Evolutionary conservation across 2,888 invertebrate species (phyloP).

Genomic region (Ormyrus rosae): DNA sequence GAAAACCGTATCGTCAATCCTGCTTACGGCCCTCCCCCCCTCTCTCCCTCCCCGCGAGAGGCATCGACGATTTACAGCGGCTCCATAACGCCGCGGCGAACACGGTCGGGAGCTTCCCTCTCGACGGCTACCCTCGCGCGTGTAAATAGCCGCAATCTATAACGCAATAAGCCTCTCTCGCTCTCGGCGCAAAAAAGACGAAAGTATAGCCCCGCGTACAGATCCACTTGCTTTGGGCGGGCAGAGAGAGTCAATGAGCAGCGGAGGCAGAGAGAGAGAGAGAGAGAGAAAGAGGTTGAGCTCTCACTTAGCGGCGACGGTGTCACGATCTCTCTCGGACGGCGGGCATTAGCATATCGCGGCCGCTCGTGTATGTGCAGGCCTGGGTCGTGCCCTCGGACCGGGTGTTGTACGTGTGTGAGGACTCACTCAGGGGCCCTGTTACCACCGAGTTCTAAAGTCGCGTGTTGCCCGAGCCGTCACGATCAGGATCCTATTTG

Average conservation of each 20-base stretch:
- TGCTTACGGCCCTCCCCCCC: too few species aligned
- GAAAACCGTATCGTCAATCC: too few species aligned
- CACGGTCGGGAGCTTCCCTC: neutral
- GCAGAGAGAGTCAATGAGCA: slow-evolving; percentile 61
- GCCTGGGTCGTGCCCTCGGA: slow-evolving; percentile 64
- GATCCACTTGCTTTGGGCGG: slow-evolving; percentile 17
- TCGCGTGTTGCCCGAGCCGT: slow-evolving; percentile 72
- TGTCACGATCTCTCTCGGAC: slow-evolving; percentile 72
- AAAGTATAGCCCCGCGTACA: too few species aligned
- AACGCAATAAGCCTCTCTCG: slow-evolving; percentile 23
- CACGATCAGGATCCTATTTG: slow-evolving; percentile 75
- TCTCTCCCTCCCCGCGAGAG: neutral
- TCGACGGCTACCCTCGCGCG: neutral
- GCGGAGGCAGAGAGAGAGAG: slow-evolving; percentile 35
- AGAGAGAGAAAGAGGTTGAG: slow-evolving; percentile 67
- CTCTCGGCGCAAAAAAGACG: too few species aligned
- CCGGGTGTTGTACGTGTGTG: neutral
- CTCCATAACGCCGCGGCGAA: neutral
- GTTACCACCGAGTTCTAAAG: slow-evolving; percentile 62
- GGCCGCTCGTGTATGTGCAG: slow-evolving; percentile 56
- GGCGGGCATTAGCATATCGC: slow-evolving; percentile 73
- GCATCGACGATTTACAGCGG: too few species aligned
- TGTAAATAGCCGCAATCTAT: slow-evolving; percentile 40
- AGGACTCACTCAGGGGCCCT: slow-evolving; percentile 65
- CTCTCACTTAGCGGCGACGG: slow-evolving; percentile 74